Conservation (phyloP, 2,888 invertebrate species). For the Tuta absoluta region DNA sequence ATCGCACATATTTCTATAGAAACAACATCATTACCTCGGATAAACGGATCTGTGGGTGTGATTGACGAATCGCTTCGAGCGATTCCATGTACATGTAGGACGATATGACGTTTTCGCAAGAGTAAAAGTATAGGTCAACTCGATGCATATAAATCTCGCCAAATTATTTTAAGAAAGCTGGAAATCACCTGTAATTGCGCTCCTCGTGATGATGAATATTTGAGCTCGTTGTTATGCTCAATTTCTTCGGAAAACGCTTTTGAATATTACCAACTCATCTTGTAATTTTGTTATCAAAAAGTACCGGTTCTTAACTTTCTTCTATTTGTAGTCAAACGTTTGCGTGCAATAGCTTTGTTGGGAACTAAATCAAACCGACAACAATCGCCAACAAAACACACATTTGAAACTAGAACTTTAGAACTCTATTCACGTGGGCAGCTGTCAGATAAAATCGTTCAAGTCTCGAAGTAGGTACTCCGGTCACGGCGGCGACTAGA, state of each 20-base stretch:
- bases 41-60: conserved; percentile 23
- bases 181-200: conserved; percentile 13
- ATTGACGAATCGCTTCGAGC: conserved; percentile 25
- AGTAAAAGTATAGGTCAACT: conserved; percentile 35
- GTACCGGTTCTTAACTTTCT: conserved; percentile 2
- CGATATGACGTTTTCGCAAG: conserved; percentile 35
- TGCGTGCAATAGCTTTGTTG: conserved; percentile 2
- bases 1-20: conserved; percentile 1
- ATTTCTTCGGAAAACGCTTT: conserved; percentile 1
- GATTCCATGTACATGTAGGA: conserved; percentile 23
- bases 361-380: not conserved
- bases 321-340: not conserved
- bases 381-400: not conserved
- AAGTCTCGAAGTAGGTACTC: conserved; percentile 8
- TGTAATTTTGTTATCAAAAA: not conserved
- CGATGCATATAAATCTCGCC: conserved; percentile 12
- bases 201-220: conserved; percentile 20
- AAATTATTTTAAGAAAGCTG: conserved; percentile 18
- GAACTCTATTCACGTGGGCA: conserved; percentile 7
- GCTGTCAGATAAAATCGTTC: conserved; percentile 5
- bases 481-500: conserved; percentile 17
- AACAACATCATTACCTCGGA: conserved; percentile 18
- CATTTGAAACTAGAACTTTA: conserved; percentile 1
- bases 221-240: not conserved
- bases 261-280: not conserved